Evolutionary conservation across 2,888 invertebrate genomes (phyloP).

Genomic region (Cryptus armator): DNA sequence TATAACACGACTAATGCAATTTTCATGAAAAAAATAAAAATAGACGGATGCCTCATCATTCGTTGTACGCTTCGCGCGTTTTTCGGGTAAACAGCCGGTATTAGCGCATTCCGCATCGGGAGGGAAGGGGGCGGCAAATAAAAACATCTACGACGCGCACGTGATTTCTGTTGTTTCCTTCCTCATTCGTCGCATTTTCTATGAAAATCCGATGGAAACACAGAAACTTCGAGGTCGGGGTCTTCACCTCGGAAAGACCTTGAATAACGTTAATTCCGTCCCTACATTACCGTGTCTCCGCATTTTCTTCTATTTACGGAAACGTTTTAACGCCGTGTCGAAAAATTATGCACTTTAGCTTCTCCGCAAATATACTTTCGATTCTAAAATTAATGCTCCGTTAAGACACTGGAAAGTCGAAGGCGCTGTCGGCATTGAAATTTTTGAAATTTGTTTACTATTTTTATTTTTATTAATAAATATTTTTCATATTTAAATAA

Average conservation of each 20-base stretch:
- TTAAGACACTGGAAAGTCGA: no score
- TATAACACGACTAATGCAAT: not conserved
- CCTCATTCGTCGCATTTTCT: not conserved
- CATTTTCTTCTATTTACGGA: conserved; percentile 29
- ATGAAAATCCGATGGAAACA: conserved; percentile 1
- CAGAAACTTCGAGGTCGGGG: conserved; percentile 61
- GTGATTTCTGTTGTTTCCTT: conserved; percentile 36
- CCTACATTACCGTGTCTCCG: not conserved
- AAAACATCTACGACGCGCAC: conserved; percentile 18
- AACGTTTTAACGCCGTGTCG: not conserved
- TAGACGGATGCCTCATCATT: conserved; percentile 28
- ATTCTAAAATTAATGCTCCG: not conserved
- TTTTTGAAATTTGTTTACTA: no score
- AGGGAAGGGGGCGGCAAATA: not conserved
- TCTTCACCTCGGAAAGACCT: conserved; percentile 53
- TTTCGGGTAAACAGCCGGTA: conserved; percentile 36
- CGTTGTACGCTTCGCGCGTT: not conserved
- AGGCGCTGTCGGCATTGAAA: no score
- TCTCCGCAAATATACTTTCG: not conserved
- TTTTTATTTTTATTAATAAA: no score
- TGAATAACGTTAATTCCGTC: conserved; percentile 19
- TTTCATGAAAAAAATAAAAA: conserved; percentile 46
- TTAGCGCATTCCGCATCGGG: not conserved
- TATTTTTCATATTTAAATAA: no score
- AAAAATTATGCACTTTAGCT: conserved; percentile 5